A percentile compares a stretch with the other conserved stretches of the same genome.
Evolutionary conservation across 2,888 invertebrate genomes (phyloP).

Genomic region (Hyles lineata): DNA sequence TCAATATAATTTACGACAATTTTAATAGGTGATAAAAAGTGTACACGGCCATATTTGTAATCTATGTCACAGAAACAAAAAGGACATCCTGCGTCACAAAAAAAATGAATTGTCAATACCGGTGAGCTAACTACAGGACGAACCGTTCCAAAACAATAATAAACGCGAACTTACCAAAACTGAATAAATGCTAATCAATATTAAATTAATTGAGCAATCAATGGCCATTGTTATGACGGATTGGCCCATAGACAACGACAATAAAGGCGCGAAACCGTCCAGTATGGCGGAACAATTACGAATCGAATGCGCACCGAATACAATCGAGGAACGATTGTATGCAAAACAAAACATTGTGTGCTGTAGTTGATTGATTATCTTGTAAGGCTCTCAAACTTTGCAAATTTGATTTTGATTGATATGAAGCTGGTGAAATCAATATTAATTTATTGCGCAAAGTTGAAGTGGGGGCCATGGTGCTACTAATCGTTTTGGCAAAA

Average conservation of each 20-base stretch:
- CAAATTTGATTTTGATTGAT: conserved; percentile 1
- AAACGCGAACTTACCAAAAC: conserved; percentile 24
- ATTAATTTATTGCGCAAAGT: neutral
- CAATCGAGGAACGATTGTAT: conserved; percentile 61
- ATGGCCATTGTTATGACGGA: conserved; percentile 62
- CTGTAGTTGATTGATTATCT: conserved; percentile 53
- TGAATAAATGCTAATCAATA: conserved; percentile 58
- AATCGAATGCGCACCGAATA: conserved; percentile 57
- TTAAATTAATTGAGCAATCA: conserved; percentile 60
- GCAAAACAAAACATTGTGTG: conserved; percentile 54
- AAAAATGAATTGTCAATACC: conserved; percentile 18
- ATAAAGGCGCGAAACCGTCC: conserved; percentile 59
- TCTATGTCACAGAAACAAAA: conserved; percentile 31
- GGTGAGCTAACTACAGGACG: conserved; percentile 26
- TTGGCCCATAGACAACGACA: conserved; percentile 59
- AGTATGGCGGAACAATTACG: conserved; percentile 76
- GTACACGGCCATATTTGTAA: conserved; percentile 33
- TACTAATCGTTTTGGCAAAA: neutral
- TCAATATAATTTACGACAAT: neutral
- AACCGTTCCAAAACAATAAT: conserved; percentile 22
- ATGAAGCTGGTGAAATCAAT: neutral
- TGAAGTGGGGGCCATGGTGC: neutral
- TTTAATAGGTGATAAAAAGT: neutral
- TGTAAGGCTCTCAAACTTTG: conserved; percentile 45
- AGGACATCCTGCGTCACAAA: conserved; percentile 22